Evolutionary conservation across 1,140 invertebrate species (phyloP).

Genomic region (Rhagoletis pomonella): DNA sequence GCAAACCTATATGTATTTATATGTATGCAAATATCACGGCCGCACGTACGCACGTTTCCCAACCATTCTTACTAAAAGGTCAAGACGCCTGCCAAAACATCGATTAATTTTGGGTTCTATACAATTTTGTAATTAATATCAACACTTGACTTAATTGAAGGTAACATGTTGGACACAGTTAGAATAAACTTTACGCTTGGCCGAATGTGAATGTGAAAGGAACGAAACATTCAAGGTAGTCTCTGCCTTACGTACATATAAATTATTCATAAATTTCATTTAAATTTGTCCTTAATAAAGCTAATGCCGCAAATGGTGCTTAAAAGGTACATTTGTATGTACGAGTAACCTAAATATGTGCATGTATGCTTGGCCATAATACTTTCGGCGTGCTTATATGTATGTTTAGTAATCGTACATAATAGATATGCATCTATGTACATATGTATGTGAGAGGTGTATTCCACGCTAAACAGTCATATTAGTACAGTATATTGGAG

Average conservation of each 20-base stretch:
- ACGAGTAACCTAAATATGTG: background rate
- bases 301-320: background rate
- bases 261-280: slow-evolving; percentile 23
- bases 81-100: background rate
- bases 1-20: background rate
- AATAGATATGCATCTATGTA: too few species aligned
- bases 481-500: too few species aligned
- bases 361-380: too few species aligned
- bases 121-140: slow-evolving; percentile 21
- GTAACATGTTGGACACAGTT: background rate
- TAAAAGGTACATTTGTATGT: background rate
- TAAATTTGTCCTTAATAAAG: background rate
- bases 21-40: background rate
- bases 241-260: background rate
- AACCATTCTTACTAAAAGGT: background rate
- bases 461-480: too few species aligned
- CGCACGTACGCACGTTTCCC: background rate
- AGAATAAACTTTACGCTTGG: background rate
- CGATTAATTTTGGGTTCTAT: background rate
- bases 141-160: slow-evolving; percentile 6
- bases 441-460: too few species aligned
- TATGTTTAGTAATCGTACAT: too few species aligned
- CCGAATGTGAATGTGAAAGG: background rate
- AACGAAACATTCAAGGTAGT: background rate
- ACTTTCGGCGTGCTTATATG: too few species aligned